Base-by-base conservation (phyloP, 2,888 invertebrate species). In the Stenodera caucasica region DNA sequence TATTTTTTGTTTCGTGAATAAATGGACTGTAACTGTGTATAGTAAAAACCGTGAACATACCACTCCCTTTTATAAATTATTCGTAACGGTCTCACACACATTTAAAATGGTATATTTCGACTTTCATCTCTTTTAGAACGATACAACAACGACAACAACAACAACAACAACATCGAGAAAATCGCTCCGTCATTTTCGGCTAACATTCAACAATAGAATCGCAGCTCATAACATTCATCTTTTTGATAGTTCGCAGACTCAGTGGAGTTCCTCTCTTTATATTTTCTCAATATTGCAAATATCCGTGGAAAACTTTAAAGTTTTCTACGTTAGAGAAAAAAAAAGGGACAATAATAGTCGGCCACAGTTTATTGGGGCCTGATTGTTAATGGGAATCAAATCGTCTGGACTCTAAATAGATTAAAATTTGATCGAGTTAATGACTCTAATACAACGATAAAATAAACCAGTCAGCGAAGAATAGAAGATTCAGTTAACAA, bases 371-470 rank as follows among this genome's bases (percentile, higher is more conserved):
- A 62, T 61, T 58, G 63, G 66, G 63, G 71, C 70, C 72, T 73
- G 71, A 71, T 73, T 71, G 73, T 71, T 72, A 72, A 73, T 73
- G 72, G 73, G 72, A 73, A 72, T 71, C 70, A 73, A 72, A 73
- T 73, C 67, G 71, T 69, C 72, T 68, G 68, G 64, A 67, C 70
- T 60, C 67, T 73, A 73, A 73, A 61, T 64, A 69, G 66, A 73
- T 73, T 73, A 72, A 72, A 71, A 68, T 71, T 72, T 70, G 69
- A 70, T 73, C 70, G 72, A 70, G 71, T 70, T 72, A 72, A 71
- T 73, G 73, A 70, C 66, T 26, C 68, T 66, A 68, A 66, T 66
- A 67, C 66, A 63, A 67, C 67, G 67, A 67, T 67, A 67, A 67
- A 68, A 67, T 66, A 64, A 66, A 65, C 64, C 61, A 57, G 37